Evolutionary conservation across 2,113 vertebrate genomes (phyloP).

Genomic region (Trematocara zebra): DNA sequence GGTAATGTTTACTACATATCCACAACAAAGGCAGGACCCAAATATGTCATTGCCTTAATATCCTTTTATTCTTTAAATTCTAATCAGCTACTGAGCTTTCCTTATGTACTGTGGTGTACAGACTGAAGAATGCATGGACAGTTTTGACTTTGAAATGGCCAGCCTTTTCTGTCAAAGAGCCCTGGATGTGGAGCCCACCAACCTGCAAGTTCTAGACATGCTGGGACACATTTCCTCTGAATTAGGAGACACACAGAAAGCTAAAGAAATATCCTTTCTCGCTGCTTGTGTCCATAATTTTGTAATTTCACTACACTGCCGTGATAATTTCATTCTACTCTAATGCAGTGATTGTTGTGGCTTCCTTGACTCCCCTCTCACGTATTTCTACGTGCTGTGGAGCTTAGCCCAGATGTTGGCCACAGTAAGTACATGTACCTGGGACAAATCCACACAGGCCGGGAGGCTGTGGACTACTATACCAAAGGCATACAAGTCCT

Average conservation of each 20-base stretch:
- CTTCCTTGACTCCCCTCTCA: conserved; percentile 65
- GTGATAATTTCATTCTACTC: neutral
- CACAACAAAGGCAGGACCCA: neutral
- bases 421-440: conserved; percentile 81
- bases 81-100: neutral
- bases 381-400: conserved; percentile 69
- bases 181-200: conserved; percentile 73
- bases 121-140: conserved; percentile 77
- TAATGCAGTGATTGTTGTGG: neutral
- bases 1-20: conserved; percentile 28
- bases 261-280: conserved; percentile 77
- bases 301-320: neutral
- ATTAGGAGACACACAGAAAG: conserved; percentile 72
- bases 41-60: neutral
- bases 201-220: conserved; percentile 74
- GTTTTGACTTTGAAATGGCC: conserved; percentile 79
- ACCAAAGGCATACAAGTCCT: conserved; percentile 74
- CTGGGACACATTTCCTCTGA: conserved; percentile 77
- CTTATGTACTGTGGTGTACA: conserved; percentile 29
- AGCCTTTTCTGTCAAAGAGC: conserved; percentile 76
- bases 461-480: conserved; percentile 73
- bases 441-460: conserved; percentile 75
- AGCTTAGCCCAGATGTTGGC: conserved; percentile 74
- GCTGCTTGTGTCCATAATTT: neutral
- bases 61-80: neutral